Conservation (phyloP, 2,797 vertebrate genomes). For the Valencia hispanica region DNA sequence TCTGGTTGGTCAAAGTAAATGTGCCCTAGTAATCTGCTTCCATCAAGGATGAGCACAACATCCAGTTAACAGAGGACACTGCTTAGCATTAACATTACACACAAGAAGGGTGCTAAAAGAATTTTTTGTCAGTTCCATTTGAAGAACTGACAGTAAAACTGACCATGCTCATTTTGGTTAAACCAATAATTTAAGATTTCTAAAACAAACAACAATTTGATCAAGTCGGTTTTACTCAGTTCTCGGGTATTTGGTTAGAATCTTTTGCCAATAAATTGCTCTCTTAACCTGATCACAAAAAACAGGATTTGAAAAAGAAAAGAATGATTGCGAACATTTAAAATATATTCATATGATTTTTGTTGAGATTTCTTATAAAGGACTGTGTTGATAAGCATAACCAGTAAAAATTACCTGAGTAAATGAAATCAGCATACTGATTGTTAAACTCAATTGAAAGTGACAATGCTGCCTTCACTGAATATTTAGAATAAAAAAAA, state of each 20-base stretch:
- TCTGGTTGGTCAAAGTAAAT: constrained; percentile 5
- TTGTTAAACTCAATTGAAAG: background rate
- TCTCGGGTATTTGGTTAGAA: background rate
- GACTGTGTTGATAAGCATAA: background rate
- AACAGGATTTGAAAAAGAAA: background rate
- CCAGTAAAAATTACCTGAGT: background rate
- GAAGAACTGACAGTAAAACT: background rate
- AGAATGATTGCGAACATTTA: background rate
- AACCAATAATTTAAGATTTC: background rate
- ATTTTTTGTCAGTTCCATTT: background rate
- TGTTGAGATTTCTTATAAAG: background rate
- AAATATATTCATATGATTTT: background rate
- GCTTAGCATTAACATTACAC: constrained; percentile 19
- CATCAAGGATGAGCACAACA: constrained; percentile 15
- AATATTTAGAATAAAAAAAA: too few species aligned
- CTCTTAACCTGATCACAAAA: background rate
- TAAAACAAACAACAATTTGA: background rate
- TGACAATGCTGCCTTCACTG: background rate
- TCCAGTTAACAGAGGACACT: constrained; percentile 42
- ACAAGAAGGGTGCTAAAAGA: background rate
- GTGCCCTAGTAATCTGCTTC: constrained; percentile 20
- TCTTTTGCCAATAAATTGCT: background rate
- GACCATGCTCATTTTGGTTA: background rate
- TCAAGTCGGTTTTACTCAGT: background rate
- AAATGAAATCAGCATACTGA: background rate